phyloP scores from a whole-genome alignment of 2,888 invertebrate genomes.

The Machimus rusticus region DNA sequence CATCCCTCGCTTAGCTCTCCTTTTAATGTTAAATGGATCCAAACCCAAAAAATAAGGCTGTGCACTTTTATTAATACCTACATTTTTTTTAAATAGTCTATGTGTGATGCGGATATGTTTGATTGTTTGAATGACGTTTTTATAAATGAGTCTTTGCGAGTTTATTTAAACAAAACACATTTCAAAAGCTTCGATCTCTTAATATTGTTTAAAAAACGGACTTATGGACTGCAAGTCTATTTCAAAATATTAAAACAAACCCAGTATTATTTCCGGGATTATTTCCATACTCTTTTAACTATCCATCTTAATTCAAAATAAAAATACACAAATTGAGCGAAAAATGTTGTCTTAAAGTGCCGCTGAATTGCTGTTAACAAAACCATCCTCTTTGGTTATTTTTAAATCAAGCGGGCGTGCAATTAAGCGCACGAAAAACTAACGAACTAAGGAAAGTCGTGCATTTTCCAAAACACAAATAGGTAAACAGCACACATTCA shows the following conservation, averaged over 20 bases:
- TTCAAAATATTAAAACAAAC: background rate
- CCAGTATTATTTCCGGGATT: background rate
- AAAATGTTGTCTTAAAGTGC: background rate
- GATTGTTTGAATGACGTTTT: no score
- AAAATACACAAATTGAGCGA: background rate
- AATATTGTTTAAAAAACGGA: no score
- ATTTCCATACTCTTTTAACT: background rate
- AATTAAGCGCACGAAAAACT: background rate
- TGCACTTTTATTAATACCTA: no score
- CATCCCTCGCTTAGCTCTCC: no score
- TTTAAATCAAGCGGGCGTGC: background rate
- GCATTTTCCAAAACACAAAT: conserved; percentile 11
- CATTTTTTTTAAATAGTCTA: no score
- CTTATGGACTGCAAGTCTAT: background rate
- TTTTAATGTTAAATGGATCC: no score
- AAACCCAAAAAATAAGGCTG: no score
- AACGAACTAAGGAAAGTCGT: background rate
- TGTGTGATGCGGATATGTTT: no score
- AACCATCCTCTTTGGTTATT: background rate
- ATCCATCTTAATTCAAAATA: background rate
- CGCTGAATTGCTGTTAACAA: background rate
- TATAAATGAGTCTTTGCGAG: no score
- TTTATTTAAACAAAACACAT: no score
- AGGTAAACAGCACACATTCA: conserved; percentile 1
- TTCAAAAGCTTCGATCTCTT: no score